Conservation (phyloP, 2,888 invertebrate genomes). For the Limnephilus auricula region DNA sequence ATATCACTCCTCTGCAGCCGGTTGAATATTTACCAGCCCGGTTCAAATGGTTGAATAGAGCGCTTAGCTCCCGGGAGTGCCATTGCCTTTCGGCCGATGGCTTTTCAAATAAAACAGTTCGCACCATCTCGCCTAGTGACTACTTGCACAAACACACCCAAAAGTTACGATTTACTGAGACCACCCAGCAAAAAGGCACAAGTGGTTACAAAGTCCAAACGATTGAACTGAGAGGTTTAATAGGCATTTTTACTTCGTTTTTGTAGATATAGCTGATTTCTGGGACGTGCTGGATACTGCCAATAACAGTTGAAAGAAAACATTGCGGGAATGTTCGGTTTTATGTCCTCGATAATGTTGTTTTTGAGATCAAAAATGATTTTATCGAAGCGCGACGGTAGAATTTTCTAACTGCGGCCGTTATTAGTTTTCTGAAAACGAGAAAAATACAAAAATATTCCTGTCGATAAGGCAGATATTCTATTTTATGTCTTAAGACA, state of each 20-base stretch:
- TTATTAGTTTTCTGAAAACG: neutral
- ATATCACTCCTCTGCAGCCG: slow-evolving; percentile 50
- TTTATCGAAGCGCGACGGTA: neutral
- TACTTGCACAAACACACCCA: neutral
- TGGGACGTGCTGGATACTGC: neutral
- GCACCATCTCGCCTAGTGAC: slow-evolving; percentile 5
- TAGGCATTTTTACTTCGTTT: neutral
- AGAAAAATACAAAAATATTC: neutral
- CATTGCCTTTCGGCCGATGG: slow-evolving; percentile 49
- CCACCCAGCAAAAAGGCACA: neutral
- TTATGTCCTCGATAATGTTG: slow-evolving; percentile 12
- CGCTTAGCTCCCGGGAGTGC: slow-evolving; percentile 39
- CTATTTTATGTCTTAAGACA: neutral
- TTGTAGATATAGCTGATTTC: neutral
- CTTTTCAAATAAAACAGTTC: slow-evolving; percentile 53
- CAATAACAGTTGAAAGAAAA: slow-evolving; percentile 13
- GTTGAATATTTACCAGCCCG: slow-evolving; percentile 43
- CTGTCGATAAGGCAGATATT: neutral
- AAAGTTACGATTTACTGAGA: neutral
- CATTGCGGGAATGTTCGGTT: neutral
- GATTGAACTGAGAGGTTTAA: neutral
- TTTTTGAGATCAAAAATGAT: neutral
- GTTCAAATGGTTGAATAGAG: slow-evolving; percentile 50
- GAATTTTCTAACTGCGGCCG: neutral
- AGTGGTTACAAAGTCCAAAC: neutral